A percentile compares a stretch with the other conserved stretches of the same genome.
Conservation (phyloP, 2,113 vertebrate genomes). For the Spea multiplicata region DNA sequence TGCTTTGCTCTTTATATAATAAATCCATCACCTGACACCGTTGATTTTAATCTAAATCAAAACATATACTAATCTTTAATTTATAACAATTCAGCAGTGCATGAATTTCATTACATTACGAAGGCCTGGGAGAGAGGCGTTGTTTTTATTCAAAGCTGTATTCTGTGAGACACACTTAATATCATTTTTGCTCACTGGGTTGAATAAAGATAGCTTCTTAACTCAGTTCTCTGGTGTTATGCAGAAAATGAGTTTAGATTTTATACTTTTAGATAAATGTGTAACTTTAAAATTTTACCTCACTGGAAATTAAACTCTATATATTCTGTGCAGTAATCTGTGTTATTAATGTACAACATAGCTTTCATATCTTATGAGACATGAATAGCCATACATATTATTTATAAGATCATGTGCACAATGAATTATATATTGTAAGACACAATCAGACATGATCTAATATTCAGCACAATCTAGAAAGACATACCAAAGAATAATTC, state of each 20-base stretch:
- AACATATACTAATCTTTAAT: slow-evolving; percentile 48
- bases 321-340: slow-evolving; percentile 15
- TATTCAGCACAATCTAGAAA: no score
- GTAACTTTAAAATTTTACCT: slow-evolving; percentile 31
- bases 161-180: slow-evolving; percentile 29
- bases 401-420: no score
- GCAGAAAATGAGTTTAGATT: slow-evolving; percentile 22
- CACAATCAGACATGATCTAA: no score
- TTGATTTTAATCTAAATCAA: slow-evolving; percentile 46
- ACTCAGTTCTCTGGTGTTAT: slow-evolving; percentile 22
- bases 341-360: slow-evolving; percentile 17
- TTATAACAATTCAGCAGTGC: slow-evolving; percentile 40
- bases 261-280: slow-evolving; percentile 16
- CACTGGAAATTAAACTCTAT: slow-evolving; percentile 30
- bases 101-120: slow-evolving; percentile 50
- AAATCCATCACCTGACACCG: slow-evolving; percentile 43
- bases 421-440: no score
- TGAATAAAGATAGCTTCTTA: slow-evolving; percentile 31
- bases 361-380: slow-evolving; percentile 10
- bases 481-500: no score
- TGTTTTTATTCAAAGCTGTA: slow-evolving; percentile 47
- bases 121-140: slow-evolving; percentile 35
- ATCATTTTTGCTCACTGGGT: slow-evolving; percentile 38
- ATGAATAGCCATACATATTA: background rate
- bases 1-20: slow-evolving; percentile 20